Evolutionary conservation across 2,888 invertebrate species (phyloP).

Genomic region (Folsomia manolachei): DNA sequence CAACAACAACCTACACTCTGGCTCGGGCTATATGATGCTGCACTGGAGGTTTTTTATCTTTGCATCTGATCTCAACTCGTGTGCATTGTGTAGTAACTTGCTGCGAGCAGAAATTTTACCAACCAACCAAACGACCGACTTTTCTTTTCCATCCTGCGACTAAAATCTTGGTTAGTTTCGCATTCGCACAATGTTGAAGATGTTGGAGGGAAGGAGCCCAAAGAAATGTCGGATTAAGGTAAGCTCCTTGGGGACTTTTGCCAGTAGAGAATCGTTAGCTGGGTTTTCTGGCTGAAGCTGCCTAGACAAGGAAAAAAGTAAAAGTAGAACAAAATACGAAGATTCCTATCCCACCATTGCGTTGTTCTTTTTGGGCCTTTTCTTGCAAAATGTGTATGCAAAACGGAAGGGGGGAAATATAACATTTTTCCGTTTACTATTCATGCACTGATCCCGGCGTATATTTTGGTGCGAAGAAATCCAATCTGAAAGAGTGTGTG

Average conservation of each 20-base stretch:
- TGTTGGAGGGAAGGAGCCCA: not conserved
- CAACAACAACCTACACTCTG: too few relatives aligned
- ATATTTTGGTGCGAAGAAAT: too few relatives aligned
- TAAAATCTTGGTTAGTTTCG: not conserved
- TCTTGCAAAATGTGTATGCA: not conserved
- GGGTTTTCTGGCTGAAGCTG: too few relatives aligned
- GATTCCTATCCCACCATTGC: not conserved
- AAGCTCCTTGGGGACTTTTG: conserved; percentile 8
- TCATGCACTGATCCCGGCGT: too few relatives aligned
- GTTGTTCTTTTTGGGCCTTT: too few relatives aligned
- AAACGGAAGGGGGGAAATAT: conserved; percentile 21
- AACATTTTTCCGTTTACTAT: conserved; percentile 32
- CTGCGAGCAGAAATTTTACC: not conserved
- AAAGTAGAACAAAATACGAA: not conserved
- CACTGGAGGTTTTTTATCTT: too few relatives aligned
- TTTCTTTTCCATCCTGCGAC: not conserved
- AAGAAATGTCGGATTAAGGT: conserved; percentile 1
- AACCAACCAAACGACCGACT: not conserved
- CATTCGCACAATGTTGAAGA: not conserved
- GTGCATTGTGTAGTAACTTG: too few relatives aligned
- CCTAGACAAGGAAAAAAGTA: too few relatives aligned
- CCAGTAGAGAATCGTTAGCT: not conserved
- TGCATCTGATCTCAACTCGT: too few relatives aligned
- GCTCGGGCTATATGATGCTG: too few relatives aligned
- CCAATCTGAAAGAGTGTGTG: too few relatives aligned